phyloP scores from a whole-genome alignment of 64 coral and sea anemone species.

The Porites lutea region DNA sequence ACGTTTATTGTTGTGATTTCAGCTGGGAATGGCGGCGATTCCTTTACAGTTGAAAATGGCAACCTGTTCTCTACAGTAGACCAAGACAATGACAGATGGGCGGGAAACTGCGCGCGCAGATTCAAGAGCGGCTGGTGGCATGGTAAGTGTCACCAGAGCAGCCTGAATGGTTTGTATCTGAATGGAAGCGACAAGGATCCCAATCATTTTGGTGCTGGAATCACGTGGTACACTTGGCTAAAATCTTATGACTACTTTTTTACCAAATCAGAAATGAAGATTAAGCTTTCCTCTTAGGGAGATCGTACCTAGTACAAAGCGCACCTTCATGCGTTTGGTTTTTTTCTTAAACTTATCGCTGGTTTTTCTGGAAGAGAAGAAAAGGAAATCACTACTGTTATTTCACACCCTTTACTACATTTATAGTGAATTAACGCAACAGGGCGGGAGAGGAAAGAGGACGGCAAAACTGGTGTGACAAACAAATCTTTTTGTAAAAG shows the following conservation, averaged over 20 bases:
- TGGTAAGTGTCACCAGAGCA: conserved; percentile 51
- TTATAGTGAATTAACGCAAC: too few species aligned
- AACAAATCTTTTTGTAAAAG: too few species aligned
- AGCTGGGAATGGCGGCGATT: conserved; percentile 68
- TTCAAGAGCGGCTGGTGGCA: conserved; percentile 88
- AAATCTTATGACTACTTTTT: conserved; percentile 75
- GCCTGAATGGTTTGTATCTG: conserved; percentile 70
- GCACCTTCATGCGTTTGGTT: too few species aligned
- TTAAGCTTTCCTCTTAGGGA: conserved; percentile 3
- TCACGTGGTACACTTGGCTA: conserved; percentile 78
- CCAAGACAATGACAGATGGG: conserved; percentile 76
- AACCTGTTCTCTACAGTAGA: conserved; percentile 73
- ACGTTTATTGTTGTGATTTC: background rate
- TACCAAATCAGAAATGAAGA: conserved; percentile 78
- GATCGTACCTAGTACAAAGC: background rate
- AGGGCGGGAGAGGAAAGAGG: too few species aligned
- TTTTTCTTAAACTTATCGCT: too few species aligned
- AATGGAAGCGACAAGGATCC: conserved; percentile 59
- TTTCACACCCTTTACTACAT: too few species aligned
- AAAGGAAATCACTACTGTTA: too few species aligned
- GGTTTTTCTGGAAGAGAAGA: too few species aligned
- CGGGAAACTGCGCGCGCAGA: background rate
- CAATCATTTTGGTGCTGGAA: conserved; percentile 52
- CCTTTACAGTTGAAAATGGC: conserved; percentile 61
- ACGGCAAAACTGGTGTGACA: too few species aligned